Conservation (phyloP, 2,113 vertebrate species). For the Scophthalmus maximus region DNA sequence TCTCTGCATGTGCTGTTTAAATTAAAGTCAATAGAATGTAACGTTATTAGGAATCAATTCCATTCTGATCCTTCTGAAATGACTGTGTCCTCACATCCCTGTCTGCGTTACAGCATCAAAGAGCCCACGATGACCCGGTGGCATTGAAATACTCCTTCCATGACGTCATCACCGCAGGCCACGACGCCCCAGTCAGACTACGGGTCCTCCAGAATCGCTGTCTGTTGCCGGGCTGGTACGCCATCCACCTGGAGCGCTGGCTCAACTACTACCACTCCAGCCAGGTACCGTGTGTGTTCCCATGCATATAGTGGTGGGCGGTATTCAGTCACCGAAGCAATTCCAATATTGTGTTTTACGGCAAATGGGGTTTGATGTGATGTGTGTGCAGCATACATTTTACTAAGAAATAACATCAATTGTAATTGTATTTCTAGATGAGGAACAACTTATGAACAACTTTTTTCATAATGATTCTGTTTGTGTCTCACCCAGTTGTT, state of each 20-base stretch:
- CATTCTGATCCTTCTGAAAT: background rate
- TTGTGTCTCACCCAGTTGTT: constrained; percentile 84
- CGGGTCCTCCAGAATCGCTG: constrained; percentile 93
- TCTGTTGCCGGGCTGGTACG: constrained; percentile 94
- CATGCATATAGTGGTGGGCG: background rate
- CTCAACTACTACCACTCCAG: constrained; percentile 92
- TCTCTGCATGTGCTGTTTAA: background rate
- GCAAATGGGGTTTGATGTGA: background rate
- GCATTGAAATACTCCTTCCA: constrained; percentile 96
- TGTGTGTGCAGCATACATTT: no score
- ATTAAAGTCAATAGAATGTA: background rate
- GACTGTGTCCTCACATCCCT: background rate
- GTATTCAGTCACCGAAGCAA: background rate
- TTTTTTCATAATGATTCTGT: no score
- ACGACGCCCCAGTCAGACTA: constrained; percentile 84
- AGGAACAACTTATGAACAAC: no score
- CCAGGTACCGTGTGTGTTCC: constrained; percentile 83
- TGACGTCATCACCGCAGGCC: constrained; percentile 90
- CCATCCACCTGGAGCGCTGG: constrained; percentile 94
- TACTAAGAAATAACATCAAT: no score
- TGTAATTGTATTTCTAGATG: no score
- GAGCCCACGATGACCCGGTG: constrained; percentile 92
- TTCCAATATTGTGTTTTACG: background rate
- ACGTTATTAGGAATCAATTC: background rate
- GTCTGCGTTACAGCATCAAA: constrained; percentile 90